phyloP scores from a whole-genome alignment of 2,113 vertebrate species.

The Sciurus niger region DNA sequence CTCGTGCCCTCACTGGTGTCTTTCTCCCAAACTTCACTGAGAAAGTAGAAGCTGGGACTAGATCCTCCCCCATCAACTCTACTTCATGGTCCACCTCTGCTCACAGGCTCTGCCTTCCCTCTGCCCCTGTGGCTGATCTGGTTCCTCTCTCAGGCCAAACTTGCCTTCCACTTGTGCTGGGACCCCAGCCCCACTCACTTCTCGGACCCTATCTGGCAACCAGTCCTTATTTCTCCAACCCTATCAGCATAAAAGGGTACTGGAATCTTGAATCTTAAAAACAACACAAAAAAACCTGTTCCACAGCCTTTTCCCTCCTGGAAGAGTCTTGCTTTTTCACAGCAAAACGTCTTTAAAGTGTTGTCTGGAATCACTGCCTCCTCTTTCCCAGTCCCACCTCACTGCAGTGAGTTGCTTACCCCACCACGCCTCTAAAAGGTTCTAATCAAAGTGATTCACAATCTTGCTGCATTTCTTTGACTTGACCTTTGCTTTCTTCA shows the following conservation, averaged over 20 bases:
- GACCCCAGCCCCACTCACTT: neutral
- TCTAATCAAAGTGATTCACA: neutral
- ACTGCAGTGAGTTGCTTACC: neutral
- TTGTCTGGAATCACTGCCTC: neutral
- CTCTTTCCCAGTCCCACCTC: neutral
- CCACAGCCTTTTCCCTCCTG: neutral
- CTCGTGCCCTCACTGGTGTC: neutral
- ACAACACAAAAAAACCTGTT: neutral
- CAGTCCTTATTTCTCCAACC: neutral
- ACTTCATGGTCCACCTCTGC: rapidly evolving
- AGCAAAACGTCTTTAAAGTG: neutral
- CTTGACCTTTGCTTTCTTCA: neutral
- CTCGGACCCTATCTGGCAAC: no score
- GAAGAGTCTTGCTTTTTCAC: neutral
- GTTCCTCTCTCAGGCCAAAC: neutral
- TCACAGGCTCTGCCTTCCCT: rapidly evolving
- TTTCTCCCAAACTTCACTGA: neutral
- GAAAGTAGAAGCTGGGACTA: neutral
- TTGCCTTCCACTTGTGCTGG: neutral
- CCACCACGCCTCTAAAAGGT: neutral
- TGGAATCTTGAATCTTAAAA: neutral
- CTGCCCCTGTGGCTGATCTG: neutral
- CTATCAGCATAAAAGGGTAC: neutral
- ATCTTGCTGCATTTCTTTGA: neutral
- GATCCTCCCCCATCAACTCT: neutral